phyloP scores from a whole-genome alignment of 2,113 vertebrate species.

The Melozone crissalis region DNA sequence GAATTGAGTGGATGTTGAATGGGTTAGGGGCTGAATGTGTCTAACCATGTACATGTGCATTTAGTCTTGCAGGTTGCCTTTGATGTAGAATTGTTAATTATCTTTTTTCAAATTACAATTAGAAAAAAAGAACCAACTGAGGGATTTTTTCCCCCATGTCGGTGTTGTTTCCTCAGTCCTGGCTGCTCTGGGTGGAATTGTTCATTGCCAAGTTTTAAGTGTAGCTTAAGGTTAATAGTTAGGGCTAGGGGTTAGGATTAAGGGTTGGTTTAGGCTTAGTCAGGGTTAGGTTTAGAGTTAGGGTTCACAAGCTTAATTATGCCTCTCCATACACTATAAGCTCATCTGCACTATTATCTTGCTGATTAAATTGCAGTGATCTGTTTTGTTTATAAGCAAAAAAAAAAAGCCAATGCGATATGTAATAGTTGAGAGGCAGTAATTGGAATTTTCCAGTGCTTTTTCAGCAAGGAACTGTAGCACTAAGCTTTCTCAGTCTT shows the following conservation, averaged over 20 bases:
- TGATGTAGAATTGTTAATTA: not conserved
- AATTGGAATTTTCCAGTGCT: not conserved
- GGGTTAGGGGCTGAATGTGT: not conserved
- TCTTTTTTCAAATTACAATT: not conserved
- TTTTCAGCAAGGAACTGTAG: not conserved
- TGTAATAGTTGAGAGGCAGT: not conserved
- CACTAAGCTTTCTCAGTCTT: not conserved
- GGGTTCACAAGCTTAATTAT: not conserved
- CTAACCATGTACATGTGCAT: not conserved
- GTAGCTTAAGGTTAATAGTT: not conserved
- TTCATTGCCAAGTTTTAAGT: not conserved
- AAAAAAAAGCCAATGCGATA: not conserved
- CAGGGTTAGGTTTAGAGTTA: not conserved
- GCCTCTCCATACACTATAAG: not conserved
- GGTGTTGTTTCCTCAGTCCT: not conserved
- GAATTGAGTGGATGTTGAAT: not conserved
- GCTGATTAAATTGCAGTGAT: not conserved
- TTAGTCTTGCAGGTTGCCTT: not conserved
- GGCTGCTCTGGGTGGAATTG: not conserved
- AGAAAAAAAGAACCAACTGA: not conserved
- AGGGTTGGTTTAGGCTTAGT: not conserved
- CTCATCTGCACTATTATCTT: not conserved
- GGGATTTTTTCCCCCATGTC: accelerated
- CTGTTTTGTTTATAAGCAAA: not conserved
- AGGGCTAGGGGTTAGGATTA: not conserved